Conservation (phyloP, 2,888 invertebrate genomes). For the Notodonta dromedarius region DNA sequence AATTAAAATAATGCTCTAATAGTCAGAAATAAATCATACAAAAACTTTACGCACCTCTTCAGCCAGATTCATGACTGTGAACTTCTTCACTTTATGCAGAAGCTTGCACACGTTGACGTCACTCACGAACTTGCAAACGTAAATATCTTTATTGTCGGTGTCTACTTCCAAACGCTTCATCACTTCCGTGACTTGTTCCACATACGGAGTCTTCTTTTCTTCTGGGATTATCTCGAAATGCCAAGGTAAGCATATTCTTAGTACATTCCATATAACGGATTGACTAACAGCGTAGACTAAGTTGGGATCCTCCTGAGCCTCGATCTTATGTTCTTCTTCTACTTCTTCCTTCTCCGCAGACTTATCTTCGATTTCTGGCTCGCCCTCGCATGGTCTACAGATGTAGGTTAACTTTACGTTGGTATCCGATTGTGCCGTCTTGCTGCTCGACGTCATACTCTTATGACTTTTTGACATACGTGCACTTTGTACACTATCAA, state of each 20-base stretch:
- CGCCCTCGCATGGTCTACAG: slow-evolving; percentile 67
- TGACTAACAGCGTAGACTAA: slow-evolving; percentile 67
- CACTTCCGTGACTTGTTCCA: slow-evolving; percentile 52
- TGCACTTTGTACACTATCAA: slow-evolving; percentile 57
- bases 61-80: slow-evolving; percentile 59
- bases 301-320: slow-evolving; percentile 54
- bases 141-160: slow-evolving; percentile 70
- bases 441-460: slow-evolving; percentile 40
- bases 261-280: slow-evolving; percentile 69
- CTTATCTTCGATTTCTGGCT: slow-evolving; percentile 51
- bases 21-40: slow-evolving; percentile 17
- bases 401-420: slow-evolving; percentile 64
- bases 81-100: slow-evolving; percentile 69
- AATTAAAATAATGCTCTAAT: slow-evolving; percentile 3
- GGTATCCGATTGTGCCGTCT: slow-evolving; percentile 53
- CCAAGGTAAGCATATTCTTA: slow-evolving; percentile 72
- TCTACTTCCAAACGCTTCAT: slow-evolving; percentile 61
- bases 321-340: slow-evolving; percentile 57
- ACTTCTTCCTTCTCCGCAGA: slow-evolving; percentile 48
- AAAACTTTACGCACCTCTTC: slow-evolving; percentile 57
- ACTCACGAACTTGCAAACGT: slow-evolving; percentile 64
- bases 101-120: slow-evolving; percentile 64
- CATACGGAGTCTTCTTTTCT: slow-evolving; percentile 54
- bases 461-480: slow-evolving; percentile 53
- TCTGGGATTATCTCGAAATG: slow-evolving; percentile 67